Percentiles rank a stretch among this genome's conserved stretches.
Evolutionary conservation across 2,888 invertebrate genomes (phyloP).

Genomic region (Machimus rusticus): DNA sequence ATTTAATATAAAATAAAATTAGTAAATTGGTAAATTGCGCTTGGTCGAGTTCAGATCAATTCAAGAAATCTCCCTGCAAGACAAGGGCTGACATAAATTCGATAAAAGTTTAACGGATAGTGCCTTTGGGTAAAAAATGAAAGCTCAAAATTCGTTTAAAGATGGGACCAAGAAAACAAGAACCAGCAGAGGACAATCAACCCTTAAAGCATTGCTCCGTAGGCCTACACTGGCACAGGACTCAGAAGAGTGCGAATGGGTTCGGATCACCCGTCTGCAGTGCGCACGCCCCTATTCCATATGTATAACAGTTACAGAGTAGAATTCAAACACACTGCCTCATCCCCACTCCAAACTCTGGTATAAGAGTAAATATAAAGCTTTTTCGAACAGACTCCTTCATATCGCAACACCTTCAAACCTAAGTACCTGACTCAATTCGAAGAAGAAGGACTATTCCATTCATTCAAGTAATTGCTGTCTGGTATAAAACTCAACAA

Average conservation of each 20-base stretch:
- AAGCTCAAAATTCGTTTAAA: slow-evolving; percentile 15
- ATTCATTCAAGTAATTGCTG: slow-evolving; percentile 5
- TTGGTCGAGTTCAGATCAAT: neutral
- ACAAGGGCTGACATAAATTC: neutral
- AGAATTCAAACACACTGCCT: neutral
- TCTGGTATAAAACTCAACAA: neutral
- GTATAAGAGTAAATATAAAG: neutral
- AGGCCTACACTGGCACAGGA: slow-evolving; percentile 13
- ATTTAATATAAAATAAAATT: neutral
- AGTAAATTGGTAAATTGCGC: neutral
- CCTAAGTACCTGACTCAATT: neutral
- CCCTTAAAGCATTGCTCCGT: slow-evolving; percentile 32
- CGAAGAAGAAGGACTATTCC: neutral
- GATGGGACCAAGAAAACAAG: slow-evolving; percentile 21
- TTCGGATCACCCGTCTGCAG: neutral
- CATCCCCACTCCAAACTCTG: neutral
- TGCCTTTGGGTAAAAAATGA: neutral
- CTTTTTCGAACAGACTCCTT: neutral
- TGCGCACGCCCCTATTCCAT: neutral
- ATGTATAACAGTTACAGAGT: slow-evolving; percentile 4
- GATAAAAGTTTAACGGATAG: neutral
- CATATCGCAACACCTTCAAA: neutral
- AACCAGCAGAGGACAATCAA: slow-evolving; percentile 32
- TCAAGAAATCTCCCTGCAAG: neutral
- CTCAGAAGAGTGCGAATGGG: neutral